Base-by-base conservation (phyloP, 1,140 invertebrate species). In the Druon quercuslanigerum region DNA sequence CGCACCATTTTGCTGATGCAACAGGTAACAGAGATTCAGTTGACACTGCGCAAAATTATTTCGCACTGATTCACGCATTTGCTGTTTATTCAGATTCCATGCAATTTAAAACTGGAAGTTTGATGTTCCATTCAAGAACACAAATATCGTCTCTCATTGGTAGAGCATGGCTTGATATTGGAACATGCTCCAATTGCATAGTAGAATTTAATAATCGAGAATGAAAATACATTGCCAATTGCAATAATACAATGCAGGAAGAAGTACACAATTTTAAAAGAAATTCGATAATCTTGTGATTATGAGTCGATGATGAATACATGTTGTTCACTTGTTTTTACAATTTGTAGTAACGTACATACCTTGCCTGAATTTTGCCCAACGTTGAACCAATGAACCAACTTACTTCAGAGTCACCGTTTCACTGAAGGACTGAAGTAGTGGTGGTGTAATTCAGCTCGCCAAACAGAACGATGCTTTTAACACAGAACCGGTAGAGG, bases 341-440 rank as follows among this genome's bases (percentile, higher is more conserved):
- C 4, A n/a, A 40, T n/a, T 40, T 40, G 25, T 46, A 11, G 51
- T 16, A 16, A 33, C 25, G 6, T 79, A 82, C 81, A 76, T 82
- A 82, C 81, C 81, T 82, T 77, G 76, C 77, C 73, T 76, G 51
- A 72, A 54, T 76, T 14, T 78, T 72, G 40, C 51, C 72, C 76
- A 54, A 78, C 79, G 77, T 8, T 78, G 76, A 82, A 84, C 86
- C 73, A 84, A 84, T 77, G 76, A 82, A 84, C 86, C 73, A 84
- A 84, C 76, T 79, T 70, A 83, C 81, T 74, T 75, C 70, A 76
- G 80, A 85, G 87, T 87, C 82, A 84, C 84, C 82, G 82, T 82
- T 82, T 83, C 84, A 88, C 87, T 89, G 86, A 84, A 80, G 72
- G 77, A 80, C 72, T 80, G 81, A 87, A 85, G 60, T 56, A 46